Percentiles rank a stretch among this genome's conserved stretches.
Conservation (phyloP, 2,888 invertebrate species). For the Hypsopygia costalis region DNA sequence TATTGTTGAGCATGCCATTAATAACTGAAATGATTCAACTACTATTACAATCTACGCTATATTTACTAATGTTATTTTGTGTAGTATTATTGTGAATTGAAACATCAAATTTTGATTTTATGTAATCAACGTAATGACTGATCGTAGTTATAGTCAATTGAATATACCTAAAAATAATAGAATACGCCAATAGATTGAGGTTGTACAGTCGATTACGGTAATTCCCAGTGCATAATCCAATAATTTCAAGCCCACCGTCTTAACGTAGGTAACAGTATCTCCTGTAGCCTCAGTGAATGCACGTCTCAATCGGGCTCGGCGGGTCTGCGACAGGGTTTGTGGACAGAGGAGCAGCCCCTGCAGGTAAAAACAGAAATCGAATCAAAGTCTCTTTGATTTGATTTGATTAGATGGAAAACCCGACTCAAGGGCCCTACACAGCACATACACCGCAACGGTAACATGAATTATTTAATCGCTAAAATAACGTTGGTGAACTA, state of each 20-base stretch:
- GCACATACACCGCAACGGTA: slow-evolving; percentile 63
- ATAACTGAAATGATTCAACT: too few species aligned
- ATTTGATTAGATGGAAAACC: slow-evolving; percentile 41
- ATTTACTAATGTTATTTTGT: too few species aligned
- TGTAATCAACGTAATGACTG: too few species aligned
- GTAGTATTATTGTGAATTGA: too few species aligned
- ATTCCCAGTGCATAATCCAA: slow-evolving; percentile 62
- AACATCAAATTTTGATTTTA: too few species aligned
- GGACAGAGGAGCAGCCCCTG: slow-evolving; percentile 95
- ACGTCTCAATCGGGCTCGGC: slow-evolving; percentile 91
- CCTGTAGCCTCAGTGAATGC: slow-evolving; percentile 94
- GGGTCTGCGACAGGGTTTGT: slow-evolving; percentile 93
- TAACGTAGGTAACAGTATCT: slow-evolving; percentile 93
- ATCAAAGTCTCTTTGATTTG: slow-evolving; percentile 58
- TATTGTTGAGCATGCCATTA: too few species aligned
- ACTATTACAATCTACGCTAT: too few species aligned
- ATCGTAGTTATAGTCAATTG: too few species aligned
- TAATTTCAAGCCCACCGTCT: slow-evolving; percentile 86
- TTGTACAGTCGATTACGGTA: slow-evolving; percentile 66
- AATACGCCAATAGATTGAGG: slow-evolving; percentile 20
- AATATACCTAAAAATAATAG: too few species aligned
- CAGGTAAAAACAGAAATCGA: slow-evolving; percentile 68
- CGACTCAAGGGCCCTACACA: slow-evolving; percentile 61
- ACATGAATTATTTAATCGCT: slow-evolving; percentile 17
- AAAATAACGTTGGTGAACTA: slow-evolving; percentile 20